These are phyloP conservation scores for Gallinago jamesoni DNA, from an alignment of 2,113 vertebrate species.

Conservation along the genomic window DNA sequence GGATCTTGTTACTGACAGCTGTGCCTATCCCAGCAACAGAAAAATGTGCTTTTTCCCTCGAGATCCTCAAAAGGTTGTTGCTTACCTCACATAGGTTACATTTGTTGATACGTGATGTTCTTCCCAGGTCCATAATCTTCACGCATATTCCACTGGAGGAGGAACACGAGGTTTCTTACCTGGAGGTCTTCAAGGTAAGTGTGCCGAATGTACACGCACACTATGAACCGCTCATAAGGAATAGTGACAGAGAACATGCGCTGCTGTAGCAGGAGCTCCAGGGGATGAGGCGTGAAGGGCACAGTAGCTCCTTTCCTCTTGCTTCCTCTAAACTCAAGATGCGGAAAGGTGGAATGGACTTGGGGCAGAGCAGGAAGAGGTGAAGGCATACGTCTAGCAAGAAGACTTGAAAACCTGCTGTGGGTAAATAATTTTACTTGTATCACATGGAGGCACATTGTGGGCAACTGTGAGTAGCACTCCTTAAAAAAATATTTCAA, in stretches of 20 bases:
- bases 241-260: neutral
- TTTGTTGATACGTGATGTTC: neutral
- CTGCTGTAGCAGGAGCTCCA: neutral
- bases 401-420: neutral
- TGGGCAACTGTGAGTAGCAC: neutral
- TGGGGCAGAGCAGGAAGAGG: neutral
- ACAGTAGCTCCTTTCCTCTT: neutral
- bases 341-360: fast-evolving
- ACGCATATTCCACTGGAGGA: fast-evolving
- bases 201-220: too few relatives aligned
- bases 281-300: neutral
- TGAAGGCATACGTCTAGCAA: neutral
- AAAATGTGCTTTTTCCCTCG: neutral
- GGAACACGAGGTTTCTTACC: neutral
- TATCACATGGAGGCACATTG: fast-evolving
- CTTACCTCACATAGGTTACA: neutral
- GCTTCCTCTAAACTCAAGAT: neutral
- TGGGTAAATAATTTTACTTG: neutral
- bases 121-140: neutral
- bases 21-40: neutral
- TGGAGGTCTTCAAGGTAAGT: neutral
- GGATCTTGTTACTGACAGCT: neutral
- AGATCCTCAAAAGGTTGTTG: neutral
- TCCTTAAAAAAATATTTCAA: neutral
- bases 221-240: neutral